Evolutionary conservation across 2,113 vertebrate species (phyloP).

Genomic region (Tachysurus vachellii): DNA sequence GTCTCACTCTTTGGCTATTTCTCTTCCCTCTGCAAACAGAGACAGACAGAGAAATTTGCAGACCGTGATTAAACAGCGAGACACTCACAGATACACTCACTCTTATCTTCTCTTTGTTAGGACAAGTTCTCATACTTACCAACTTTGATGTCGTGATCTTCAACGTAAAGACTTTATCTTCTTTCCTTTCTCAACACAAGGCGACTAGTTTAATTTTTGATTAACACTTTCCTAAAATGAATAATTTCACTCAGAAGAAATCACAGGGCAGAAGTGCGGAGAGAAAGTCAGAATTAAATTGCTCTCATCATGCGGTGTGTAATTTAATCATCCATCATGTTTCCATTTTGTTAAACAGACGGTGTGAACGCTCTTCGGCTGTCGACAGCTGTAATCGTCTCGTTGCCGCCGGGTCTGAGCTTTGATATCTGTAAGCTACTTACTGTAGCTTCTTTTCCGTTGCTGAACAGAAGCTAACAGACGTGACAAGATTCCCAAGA

Average conservation of each 20-base stretch:
- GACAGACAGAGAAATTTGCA: neutral
- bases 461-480: neutral
- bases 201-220: neutral
- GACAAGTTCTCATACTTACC: neutral
- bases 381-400: neutral
- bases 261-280: constrained; percentile 20
- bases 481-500: neutral
- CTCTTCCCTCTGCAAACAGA: neutral
- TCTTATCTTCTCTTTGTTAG: neutral
- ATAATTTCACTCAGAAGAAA: constrained; percentile 4
- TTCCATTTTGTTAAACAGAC: neutral
- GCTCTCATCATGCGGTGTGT: neutral
- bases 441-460: neutral
- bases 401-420: neutral
- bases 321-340: constrained; percentile 18
- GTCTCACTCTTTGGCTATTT: neutral
- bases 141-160: neutral
- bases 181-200: neutral
- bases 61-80: neutral
- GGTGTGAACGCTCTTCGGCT: neutral
- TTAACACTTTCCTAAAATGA: constrained; percentile 19
- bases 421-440: neutral
- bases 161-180: neutral
- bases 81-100: neutral
- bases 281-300: constrained; percentile 3